Percentiles rank a stretch among this genome's conserved stretches.
Evolutionary conservation across 64 coral and sea anemone species (phyloP).

Genomic region (Platygyra sinensis): DNA sequence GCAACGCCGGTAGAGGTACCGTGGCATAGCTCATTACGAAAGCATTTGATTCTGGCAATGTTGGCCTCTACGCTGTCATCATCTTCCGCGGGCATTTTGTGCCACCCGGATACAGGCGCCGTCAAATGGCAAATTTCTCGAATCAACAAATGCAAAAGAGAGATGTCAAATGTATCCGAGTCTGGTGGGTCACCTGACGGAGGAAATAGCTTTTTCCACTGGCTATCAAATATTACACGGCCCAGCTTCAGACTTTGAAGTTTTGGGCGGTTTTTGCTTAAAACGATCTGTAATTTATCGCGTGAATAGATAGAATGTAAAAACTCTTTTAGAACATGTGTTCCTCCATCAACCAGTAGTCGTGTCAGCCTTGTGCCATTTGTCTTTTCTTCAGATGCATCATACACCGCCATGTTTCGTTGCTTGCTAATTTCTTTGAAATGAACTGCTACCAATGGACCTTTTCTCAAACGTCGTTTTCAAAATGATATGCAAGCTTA

Average conservation of each 20-base stretch:
- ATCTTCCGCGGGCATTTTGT: constrained; percentile 29
- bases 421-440: too few relatives aligned
- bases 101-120: constrained; percentile 10
- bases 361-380: constrained; percentile 39
- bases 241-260: background rate
- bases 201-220: constrained; percentile 44
- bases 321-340: constrained; percentile 13
- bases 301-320: background rate
- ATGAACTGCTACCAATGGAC: background rate
- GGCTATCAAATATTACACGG: constrained; percentile 13
- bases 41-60: constrained; percentile 22
- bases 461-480: background rate
- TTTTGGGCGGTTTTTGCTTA: background rate
- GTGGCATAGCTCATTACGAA: constrained; percentile 45
- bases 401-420: background rate
- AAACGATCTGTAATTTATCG: background rate
- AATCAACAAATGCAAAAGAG: constrained; percentile 45
- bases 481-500: background rate
- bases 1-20: background rate
- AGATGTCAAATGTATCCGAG: constrained; percentile 31
- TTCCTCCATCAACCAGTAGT: constrained; percentile 40
- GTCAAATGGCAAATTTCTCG: background rate
- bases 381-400: constrained; percentile 4
- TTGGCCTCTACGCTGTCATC: constrained; percentile 37
- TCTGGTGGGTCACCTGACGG: constrained; percentile 8